These are phyloP conservation scores for Sarcophaga carnaria DNA, from an alignment of 2,888 invertebrate genomes.

Conservation along the genomic window DNA sequence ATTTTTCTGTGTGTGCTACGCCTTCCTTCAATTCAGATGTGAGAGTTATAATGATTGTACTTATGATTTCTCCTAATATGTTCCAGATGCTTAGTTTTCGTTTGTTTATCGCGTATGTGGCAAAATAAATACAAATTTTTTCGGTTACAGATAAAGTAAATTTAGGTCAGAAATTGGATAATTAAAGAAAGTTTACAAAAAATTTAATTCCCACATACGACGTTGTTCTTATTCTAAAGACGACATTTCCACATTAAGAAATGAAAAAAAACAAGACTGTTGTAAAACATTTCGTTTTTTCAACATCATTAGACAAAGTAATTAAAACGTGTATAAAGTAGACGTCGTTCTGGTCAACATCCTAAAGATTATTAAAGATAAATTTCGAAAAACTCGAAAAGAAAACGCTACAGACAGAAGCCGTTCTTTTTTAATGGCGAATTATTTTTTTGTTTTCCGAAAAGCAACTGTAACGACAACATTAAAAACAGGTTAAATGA, in stretches of 20 bases:
- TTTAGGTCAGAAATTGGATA: conserved; percentile 59
- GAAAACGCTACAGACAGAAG: conserved; percentile 43
- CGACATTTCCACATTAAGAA: conserved; percentile 48
- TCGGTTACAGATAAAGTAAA: conserved; percentile 25
- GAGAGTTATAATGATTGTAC: no score
- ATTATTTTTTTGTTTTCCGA: conserved; percentile 22
- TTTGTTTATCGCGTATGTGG: no score
- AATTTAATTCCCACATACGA: conserved; percentile 31
- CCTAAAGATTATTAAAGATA: conserved; percentile 65
- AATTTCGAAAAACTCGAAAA: conserved; percentile 36
- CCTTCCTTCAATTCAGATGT: no score
- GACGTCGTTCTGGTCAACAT: conserved; percentile 35
- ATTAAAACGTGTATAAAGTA: conserved; percentile 57
- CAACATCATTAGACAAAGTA: conserved; percentile 60
- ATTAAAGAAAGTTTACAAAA: conserved; percentile 63
- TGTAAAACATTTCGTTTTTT: background rate
- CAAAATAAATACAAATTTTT: no score
- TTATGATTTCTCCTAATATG: no score
- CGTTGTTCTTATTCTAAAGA: conserved; percentile 13
- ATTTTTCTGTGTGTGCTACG: no score
- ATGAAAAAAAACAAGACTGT: background rate
- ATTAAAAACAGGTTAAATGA: conserved; percentile 59
- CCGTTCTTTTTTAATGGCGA: conserved; percentile 60
- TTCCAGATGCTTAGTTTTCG: no score
- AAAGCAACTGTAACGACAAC: conserved; percentile 1